These are phyloP conservation scores for Eucidaris tribuloides DNA, from an alignment of 35 echinoderm and acorn worm species.

Conservation along the genomic window DNA sequence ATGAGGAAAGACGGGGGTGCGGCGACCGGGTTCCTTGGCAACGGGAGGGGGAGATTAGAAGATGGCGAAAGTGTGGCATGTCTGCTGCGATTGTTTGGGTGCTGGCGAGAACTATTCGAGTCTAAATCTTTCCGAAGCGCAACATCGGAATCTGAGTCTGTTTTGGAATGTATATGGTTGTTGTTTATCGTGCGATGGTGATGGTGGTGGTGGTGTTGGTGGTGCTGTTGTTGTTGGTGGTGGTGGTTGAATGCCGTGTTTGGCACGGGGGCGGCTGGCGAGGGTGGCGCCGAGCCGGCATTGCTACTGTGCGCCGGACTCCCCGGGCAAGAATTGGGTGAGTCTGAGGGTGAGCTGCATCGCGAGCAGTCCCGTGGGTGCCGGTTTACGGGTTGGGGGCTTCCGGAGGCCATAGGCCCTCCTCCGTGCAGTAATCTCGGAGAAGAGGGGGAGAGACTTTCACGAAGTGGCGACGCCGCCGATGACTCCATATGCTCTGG, in stretches of 20 bases:
- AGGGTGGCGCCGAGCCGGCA: background rate
- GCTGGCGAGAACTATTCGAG: conserved; percentile 4
- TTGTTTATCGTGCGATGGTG: background rate
- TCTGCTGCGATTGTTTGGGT: no score
- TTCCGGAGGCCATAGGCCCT: background rate
- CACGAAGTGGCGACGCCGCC: conserved; percentile 17
- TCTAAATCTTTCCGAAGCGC: background rate
- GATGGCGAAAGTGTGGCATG: background rate
- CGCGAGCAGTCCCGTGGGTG: background rate
- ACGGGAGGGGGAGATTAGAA: background rate
- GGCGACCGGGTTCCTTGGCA: background rate
- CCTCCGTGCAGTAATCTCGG: background rate
- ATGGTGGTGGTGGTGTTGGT: conserved; percentile 13
- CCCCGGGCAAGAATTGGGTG: conserved; percentile 15
- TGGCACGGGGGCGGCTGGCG: background rate
- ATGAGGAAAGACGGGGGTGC: conserved; percentile 13
- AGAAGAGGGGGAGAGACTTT: background rate
- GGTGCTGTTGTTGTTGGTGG: conserved; percentile 14
- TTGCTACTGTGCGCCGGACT: conserved; percentile 15
- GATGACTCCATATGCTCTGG: conserved; percentile 16
- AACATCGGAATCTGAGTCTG: background rate
- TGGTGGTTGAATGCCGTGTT: background rate
- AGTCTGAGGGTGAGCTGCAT: background rate
- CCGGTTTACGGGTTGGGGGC: background rate
- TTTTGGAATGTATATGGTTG: background rate